These are phyloP conservation scores for Clepsis dumicolana DNA, from an alignment of 2,888 invertebrate species.

Conservation along the genomic window DNA sequence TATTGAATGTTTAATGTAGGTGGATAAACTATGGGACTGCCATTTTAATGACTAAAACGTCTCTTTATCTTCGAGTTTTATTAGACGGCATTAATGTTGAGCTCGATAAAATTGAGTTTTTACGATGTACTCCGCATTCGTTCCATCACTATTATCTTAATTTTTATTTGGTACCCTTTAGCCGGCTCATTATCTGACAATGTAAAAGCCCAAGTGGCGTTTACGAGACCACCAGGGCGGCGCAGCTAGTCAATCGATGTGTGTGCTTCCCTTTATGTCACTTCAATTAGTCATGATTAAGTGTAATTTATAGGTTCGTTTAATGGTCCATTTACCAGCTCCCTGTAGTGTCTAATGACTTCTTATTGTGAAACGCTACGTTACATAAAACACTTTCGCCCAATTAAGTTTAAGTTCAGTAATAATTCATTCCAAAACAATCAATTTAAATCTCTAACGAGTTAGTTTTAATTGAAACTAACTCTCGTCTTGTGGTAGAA, in stretches of 20 bases:
- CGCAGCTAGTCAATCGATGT: conserved; percentile 51
- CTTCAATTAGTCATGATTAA: conserved; percentile 83
- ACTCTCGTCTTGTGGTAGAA: background rate
- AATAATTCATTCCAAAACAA: conserved; percentile 57
- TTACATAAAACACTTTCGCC: conserved; percentile 77
- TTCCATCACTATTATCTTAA: conserved; percentile 70
- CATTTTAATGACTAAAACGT: conserved; percentile 36
- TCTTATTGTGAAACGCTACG: conserved; percentile 71
- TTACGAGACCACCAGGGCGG: conserved; percentile 76
- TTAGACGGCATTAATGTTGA: conserved; percentile 56
- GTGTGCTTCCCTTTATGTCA: conserved; percentile 64
- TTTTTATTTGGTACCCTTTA: conserved; percentile 75
- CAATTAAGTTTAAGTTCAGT: conserved; percentile 70
- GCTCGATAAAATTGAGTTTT: conserved; percentile 62
- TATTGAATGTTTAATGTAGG: conserved; percentile 37
- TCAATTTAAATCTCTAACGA: conserved; percentile 18
- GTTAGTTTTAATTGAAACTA: background rate
- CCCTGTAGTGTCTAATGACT: conserved; percentile 74
- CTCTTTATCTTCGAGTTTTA: conserved; percentile 50
- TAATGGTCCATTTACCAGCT: conserved; percentile 79
- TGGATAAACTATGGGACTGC: conserved; percentile 35
- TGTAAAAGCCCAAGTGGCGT: conserved; percentile 61
- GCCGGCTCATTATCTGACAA: conserved; percentile 66
- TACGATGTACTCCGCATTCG: conserved; percentile 63
- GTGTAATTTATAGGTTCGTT: conserved; percentile 81